phyloP scores from a whole-genome alignment of 2,113 vertebrate species.

The Daubentonia madagascariensis region DNA sequence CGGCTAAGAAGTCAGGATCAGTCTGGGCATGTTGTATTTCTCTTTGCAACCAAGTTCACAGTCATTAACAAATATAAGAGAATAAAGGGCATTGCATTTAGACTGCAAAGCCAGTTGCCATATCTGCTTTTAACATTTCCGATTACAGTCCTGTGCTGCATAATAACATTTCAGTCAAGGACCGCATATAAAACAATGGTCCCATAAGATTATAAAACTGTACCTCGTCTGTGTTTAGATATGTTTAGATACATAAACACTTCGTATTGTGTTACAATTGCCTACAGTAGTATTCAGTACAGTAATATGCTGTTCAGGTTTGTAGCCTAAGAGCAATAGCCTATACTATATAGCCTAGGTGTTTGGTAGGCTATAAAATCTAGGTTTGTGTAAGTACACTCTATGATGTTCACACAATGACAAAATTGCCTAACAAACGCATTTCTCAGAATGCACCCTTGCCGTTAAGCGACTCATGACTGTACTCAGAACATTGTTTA shows the following conservation, averaged over 20 bases:
- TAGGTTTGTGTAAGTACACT: not conserved
- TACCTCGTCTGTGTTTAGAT: not conserved
- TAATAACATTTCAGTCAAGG: not conserved
- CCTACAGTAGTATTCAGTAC: not conserved
- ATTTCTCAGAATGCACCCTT: not conserved
- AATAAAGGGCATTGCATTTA: not conserved
- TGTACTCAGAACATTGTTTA: not conserved
- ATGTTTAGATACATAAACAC: not conserved
- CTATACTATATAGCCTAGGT: not conserved
- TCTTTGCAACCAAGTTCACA: conserved; percentile 25
- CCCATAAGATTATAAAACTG: not conserved
- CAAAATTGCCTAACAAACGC: not conserved
- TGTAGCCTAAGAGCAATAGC: not conserved
- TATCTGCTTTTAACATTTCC: not conserved
- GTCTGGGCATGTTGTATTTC: not conserved
- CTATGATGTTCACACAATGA: not conserved
- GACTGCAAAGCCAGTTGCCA: conserved; percentile 34
- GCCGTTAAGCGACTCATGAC: not conserved
- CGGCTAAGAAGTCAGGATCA: not conserved
- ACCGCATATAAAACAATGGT: not conserved
- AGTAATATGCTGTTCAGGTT: not conserved
- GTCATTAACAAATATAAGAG: conserved; percentile 44
- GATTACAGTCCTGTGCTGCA: not conserved
- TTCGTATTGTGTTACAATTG: not conserved
- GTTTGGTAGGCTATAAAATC: not conserved